Evolutionary conservation across 2,113 vertebrate species (phyloP), one percentile per base, ranked within the genome.

Genomic region (Balaenoptera acutorostrata): DNA sequence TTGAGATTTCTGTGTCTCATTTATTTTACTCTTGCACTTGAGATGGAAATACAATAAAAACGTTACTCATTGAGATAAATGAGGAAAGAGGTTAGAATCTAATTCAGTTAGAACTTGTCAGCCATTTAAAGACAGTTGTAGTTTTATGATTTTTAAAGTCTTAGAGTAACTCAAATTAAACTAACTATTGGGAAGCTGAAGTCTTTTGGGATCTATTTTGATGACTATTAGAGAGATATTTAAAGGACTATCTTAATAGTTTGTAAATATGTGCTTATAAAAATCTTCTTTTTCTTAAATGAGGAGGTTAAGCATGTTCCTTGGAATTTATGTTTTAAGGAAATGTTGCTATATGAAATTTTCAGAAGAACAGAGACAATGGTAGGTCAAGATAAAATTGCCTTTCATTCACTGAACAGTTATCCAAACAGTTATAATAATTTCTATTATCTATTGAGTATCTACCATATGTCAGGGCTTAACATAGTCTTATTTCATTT

Each of bases 71-170:
- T 69, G 52, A 96, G 72, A 57, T 91, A 96, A 92, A 71, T 83
- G 91, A 90, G 64, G 63, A 72, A 91, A 78, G 68, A 85, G 49
- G 33, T 89, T 93, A 44, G 23, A 88, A 91, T 95, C 15, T 85
- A 97, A 95, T 86, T 95, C 86, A 95, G 29, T 93, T 87, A 72
- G 89, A 84, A 87, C 46, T 36, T 66, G 21, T 55, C 59, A 96
- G 81, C 13, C 78, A 80, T 94, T 97, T 97, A 93, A 78, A 97
- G 85, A 75, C 71, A 95, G 83, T 41, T 89, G 21, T 55, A 86
- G 9, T 94, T 93, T 93, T 97, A 63, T 88, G 90, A 33, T 91
- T 97, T 95, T 93, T 87, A 85, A 97, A 95, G 46, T 88, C 29
- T 55, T 88, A 44, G 36, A 78, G 55, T 80, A 85, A 86, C 8